Evolutionary conservation across 2,888 invertebrate genomes (phyloP).

Genomic region (Sinotaia quadrata): DNA sequence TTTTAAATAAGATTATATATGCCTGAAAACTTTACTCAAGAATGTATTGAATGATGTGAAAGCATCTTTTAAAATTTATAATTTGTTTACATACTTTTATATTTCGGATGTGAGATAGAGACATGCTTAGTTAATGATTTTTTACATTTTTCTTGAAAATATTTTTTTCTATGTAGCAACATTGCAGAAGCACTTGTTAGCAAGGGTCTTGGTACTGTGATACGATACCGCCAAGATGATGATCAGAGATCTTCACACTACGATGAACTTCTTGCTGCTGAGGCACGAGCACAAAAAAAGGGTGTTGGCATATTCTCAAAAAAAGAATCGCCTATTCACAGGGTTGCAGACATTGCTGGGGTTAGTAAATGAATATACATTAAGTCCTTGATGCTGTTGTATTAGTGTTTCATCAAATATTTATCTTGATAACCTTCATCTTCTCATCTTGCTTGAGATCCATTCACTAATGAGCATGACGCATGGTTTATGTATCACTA

Average conservation of each 20-base stretch:
- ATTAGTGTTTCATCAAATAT: no score
- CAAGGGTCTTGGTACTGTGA: constrained; percentile 93
- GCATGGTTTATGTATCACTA: no score
- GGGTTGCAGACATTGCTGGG: constrained; percentile 89
- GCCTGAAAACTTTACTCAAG: no score
- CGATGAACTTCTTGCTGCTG: constrained; percentile 92
- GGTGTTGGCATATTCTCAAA: constrained; percentile 70
- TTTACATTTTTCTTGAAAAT: no score
- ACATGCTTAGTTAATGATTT: neutral
- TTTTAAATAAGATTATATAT: no score
- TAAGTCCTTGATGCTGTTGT: no score
- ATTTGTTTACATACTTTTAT: no score
- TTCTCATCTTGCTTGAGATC: no score
- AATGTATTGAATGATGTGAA: no score
- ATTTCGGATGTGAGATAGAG: neutral
- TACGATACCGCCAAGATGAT: constrained; percentile 94
- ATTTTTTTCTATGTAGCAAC: constrained; percentile 78
- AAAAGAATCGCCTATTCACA: constrained; percentile 86
- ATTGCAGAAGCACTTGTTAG: constrained; percentile 93
- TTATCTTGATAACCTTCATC: no score
- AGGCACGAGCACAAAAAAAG: constrained; percentile 91
- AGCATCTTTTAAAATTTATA: no score
- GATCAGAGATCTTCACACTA: constrained; percentile 95
- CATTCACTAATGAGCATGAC: no score
- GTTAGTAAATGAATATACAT: constrained; percentile 68